A percentile compares a stretch with the other conserved stretches of the same genome.
These are phyloP conservation scores for Spodoptera littoralis DNA, from an alignment of 2,888 invertebrate species.

Conservation along the genomic window DNA sequence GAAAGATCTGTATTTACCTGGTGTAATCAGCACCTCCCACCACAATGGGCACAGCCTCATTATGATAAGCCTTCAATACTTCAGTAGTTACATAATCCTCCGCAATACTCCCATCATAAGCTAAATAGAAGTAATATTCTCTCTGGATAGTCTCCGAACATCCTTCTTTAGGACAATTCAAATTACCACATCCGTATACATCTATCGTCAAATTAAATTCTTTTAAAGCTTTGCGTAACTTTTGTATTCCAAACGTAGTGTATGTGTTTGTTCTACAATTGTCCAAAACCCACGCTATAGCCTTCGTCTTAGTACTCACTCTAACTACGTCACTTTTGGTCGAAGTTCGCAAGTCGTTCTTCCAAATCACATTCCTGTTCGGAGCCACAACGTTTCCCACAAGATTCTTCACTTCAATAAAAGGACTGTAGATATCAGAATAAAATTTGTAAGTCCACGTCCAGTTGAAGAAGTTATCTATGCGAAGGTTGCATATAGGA, in stretches of 20 bases:
- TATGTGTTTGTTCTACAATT: conserved; percentile 60
- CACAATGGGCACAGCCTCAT: conserved; percentile 90
- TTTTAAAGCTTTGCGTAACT: conserved; percentile 78
- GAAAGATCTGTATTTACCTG: conserved; percentile 67
- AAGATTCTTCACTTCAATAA: conserved; percentile 73
- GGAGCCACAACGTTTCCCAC: conserved; percentile 70
- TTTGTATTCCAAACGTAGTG: conserved; percentile 58
- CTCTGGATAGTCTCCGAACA: conserved; percentile 65
- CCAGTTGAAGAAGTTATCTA: conserved; percentile 81
- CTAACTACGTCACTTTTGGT: conserved; percentile 7
- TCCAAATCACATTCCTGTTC: conserved; percentile 63
- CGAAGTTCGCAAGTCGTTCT: conserved; percentile 18
- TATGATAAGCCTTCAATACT: conserved; percentile 82
- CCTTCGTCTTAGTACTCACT: conserved; percentile 57
- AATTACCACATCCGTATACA: conserved; percentile 78
- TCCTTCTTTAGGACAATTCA: conserved; percentile 62
- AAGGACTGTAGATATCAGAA: conserved; percentile 78
- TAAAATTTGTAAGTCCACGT: conserved; percentile 82
- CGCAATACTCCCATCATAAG: conserved; percentile 66
- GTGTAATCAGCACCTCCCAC: conserved; percentile 90
- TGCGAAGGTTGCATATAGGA: conserved; percentile 70
- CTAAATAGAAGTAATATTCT: conserved; percentile 79
- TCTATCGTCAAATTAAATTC: conserved; percentile 75
- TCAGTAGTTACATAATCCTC: conserved; percentile 79
- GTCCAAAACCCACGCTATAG: conserved; percentile 62